These are phyloP conservation scores for Achroia grisella DNA, from an alignment of 1,140 invertebrate genomes.

Conservation along the genomic window DNA sequence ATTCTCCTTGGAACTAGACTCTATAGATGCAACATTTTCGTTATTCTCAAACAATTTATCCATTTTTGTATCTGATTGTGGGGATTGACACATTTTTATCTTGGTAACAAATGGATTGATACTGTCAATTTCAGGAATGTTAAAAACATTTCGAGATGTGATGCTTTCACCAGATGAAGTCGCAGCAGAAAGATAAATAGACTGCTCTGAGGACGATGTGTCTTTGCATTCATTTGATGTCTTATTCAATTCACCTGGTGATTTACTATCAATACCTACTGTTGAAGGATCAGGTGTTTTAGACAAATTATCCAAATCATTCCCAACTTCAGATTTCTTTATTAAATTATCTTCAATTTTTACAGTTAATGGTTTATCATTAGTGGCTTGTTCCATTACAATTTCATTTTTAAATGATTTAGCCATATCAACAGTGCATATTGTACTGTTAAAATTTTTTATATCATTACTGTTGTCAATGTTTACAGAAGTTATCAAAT, in stretches of 20 bases:
- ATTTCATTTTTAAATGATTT: too few relatives aligned
- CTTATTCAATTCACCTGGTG: neutral
- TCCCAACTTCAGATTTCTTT: neutral
- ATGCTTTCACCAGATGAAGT: slow-evolving; percentile 23
- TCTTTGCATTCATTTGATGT: slow-evolving; percentile 4
- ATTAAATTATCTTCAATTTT: neutral
- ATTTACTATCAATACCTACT: slow-evolving; percentile 2
- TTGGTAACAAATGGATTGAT: slow-evolving; percentile 50
- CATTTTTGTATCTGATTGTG: slow-evolving; percentile 10
- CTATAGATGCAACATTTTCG: too few relatives aligned
- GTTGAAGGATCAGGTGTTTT: neutral
- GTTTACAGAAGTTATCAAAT: too few relatives aligned
- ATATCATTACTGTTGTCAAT: too few relatives aligned
- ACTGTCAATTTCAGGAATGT: slow-evolving; percentile 47
- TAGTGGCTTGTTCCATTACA: too few relatives aligned
- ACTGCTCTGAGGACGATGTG: slow-evolving; percentile 29
- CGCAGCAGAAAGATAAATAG: slow-evolving; percentile 23
- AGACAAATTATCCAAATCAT: neutral
- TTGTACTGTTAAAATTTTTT: too few relatives aligned
- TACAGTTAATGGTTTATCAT: neutral
- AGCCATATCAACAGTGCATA: too few relatives aligned
- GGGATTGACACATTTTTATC: slow-evolving; percentile 32
- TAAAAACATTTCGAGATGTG: slow-evolving; percentile 37
- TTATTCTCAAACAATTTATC: too few relatives aligned
- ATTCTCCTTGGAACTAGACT: too few relatives aligned